These are phyloP conservation scores for Proteles cristata DNA, from an alignment of 2,113 vertebrate species.

Conservation along the genomic window DNA sequence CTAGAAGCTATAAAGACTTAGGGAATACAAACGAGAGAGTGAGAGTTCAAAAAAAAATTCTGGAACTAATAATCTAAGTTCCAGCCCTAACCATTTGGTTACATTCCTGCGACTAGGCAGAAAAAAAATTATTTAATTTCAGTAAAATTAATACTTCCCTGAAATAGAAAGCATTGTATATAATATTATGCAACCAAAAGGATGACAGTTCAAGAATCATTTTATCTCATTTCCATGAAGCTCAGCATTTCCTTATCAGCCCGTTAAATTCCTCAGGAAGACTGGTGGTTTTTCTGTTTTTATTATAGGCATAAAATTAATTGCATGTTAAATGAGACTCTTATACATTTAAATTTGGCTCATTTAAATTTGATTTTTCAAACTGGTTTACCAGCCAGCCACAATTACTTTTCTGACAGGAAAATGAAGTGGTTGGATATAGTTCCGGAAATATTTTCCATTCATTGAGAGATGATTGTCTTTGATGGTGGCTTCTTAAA, in stretches of 20 bases:
- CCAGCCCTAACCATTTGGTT: background rate
- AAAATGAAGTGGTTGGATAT: slow-evolving; percentile 62
- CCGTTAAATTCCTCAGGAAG: slow-evolving; percentile 64
- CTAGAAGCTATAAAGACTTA: background rate
- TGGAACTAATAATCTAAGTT: background rate
- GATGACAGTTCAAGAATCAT: slow-evolving; percentile 15
- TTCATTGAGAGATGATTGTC: background rate
- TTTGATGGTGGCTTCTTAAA: background rate
- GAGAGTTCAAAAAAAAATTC: background rate
- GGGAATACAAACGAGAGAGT: background rate
- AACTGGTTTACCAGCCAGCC: slow-evolving; percentile 71
- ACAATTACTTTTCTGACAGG: slow-evolving; percentile 68
- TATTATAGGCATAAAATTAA: slow-evolving; percentile 77
- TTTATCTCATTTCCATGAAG: slow-evolving; percentile 40
- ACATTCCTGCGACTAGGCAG: background rate
- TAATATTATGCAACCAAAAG: slow-evolving; percentile 55
- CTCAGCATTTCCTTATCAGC: slow-evolving; percentile 49
- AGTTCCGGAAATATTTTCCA: slow-evolving; percentile 56
- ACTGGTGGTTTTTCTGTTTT: slow-evolving; percentile 61
- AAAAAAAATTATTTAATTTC: slow-evolving; percentile 63
- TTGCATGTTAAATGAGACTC: slow-evolving; percentile 76
- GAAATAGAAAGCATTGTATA: slow-evolving; percentile 51
- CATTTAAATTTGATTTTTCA: slow-evolving; percentile 76
- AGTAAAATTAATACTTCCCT: slow-evolving; percentile 62
- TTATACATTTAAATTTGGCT: slow-evolving; percentile 77